phyloP scores from a whole-genome alignment of 2,888 invertebrate species.

The Odontocolon sp. region DNA sequence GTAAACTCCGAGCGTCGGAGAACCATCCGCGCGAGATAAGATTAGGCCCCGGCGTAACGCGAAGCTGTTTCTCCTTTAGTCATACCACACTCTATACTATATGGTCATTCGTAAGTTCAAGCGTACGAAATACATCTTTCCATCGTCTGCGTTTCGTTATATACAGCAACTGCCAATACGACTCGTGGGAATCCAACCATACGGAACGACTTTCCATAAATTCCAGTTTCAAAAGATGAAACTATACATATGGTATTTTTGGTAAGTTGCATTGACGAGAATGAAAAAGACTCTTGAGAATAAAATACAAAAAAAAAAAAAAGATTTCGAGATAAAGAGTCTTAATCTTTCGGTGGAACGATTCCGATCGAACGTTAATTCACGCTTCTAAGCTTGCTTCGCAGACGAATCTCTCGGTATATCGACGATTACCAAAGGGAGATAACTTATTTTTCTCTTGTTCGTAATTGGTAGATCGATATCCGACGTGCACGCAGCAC shows the following conservation, averaged over 20 bases:
- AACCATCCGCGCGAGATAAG: slow-evolving; percentile 55
- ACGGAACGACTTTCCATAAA: no score
- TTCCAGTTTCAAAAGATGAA: no score
- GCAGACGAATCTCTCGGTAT: background rate
- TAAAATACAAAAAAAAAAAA: no score
- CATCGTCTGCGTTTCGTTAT: no score
- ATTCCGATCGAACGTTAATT: slow-evolving; percentile 33
- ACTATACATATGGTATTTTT: no score
- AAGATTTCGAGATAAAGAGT: slow-evolving; percentile 1
- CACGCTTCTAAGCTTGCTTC: background rate
- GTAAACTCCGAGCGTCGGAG: slow-evolving; percentile 42
- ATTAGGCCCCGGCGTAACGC: slow-evolving; percentile 55
- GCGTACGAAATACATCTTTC: no score
- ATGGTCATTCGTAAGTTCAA: no score
- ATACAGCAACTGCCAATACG: no score
- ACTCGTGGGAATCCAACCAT: no score
- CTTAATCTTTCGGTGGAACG: background rate
- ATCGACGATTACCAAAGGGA: slow-evolving; percentile 10
- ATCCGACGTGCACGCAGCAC: slow-evolving; percentile 22
- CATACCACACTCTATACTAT: no score
- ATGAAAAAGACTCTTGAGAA: no score
- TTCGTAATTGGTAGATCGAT: slow-evolving; percentile 51
- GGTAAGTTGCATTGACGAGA: no score
- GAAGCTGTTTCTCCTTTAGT: slow-evolving; percentile 40
- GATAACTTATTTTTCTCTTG: slow-evolving; percentile 27